These are phyloP conservation scores for Malurus alboscapulatus DNA, from an alignment of 2,113 vertebrate genomes.

Conservation along the genomic window DNA sequence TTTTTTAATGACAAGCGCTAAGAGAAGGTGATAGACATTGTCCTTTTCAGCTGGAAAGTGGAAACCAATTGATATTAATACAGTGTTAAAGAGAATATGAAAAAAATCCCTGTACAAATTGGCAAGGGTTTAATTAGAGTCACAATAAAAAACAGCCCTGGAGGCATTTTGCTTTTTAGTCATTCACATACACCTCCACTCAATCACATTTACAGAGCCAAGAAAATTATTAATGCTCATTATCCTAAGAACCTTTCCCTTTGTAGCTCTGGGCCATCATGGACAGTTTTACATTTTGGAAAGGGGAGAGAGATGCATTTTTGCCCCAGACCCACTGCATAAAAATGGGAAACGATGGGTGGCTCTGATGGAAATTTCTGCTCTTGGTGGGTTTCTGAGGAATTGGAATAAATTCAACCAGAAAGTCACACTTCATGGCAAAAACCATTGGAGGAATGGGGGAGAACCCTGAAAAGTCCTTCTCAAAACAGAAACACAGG, in stretches of 20 bases:
- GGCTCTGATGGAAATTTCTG: not conserved
- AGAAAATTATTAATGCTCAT: conserved; percentile 43
- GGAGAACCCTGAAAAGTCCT: not conserved
- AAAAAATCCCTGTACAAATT: conserved; percentile 49
- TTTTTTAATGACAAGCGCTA: conserved; percentile 21
- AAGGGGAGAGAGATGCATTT: not conserved
- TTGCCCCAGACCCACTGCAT: not conserved
- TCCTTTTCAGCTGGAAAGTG: conserved; percentile 60
- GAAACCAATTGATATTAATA: conserved; percentile 62
- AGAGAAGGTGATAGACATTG: conserved; percentile 50
- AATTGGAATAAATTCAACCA: not conserved
- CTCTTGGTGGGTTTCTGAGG: not conserved
- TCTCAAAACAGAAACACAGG: accelerated
- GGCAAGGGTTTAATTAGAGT: conserved; percentile 78
- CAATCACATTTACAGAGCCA: not conserved
- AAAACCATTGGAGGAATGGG: accelerated
- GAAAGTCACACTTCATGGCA: accelerated
- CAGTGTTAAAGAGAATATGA: conserved; percentile 42
- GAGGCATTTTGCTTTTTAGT: conserved; percentile 66
- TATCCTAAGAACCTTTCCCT: conserved; percentile 33
- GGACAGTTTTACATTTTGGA: not conserved
- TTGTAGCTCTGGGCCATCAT: conserved; percentile 10
- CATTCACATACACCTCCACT: conserved; percentile 46
- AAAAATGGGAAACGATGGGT: not conserved
- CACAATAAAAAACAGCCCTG: conserved; percentile 57